phyloP scores from a whole-genome alignment of 2,113 vertebrate genomes.

The Cebus imitator region DNA sequence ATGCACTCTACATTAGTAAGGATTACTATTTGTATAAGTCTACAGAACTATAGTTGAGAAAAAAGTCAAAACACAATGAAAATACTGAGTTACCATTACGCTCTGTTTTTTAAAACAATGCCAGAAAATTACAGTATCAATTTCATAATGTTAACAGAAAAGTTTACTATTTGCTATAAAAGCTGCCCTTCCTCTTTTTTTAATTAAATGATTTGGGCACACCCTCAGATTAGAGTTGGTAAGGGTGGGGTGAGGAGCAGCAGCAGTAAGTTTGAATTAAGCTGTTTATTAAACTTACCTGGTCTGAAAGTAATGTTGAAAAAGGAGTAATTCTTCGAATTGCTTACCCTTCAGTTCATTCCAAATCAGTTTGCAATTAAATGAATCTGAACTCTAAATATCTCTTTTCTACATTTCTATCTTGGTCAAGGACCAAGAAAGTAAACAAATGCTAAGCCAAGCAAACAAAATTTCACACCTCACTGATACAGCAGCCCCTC shows the following conservation, averaged over 20 bases:
- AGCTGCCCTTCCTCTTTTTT: not conserved
- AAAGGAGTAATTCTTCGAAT: not conserved
- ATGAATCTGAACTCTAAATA: not conserved
- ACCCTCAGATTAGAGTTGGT: not conserved
- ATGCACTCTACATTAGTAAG: not conserved
- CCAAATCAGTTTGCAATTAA: not conserved
- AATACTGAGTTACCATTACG: not conserved
- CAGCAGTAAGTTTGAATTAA: not conserved
- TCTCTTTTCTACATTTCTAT: not conserved
- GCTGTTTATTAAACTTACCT: not conserved
- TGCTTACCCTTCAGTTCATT: not conserved
- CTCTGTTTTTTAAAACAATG: not conserved
- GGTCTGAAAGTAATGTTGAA: not conserved
- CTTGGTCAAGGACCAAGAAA: constrained; percentile 26
- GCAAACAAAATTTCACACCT: not conserved
- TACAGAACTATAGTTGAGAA: not conserved
- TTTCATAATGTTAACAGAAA: constrained; percentile 36
- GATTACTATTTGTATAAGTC: not conserved
- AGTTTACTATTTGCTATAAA: constrained; percentile 4
- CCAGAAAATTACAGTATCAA: not conserved
- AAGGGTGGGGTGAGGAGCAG: not conserved
- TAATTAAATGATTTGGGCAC: not conserved
- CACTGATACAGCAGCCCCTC: not conserved
- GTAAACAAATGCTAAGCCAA: not conserved
- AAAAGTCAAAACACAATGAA: not conserved